Conservation (phyloP, 2,797 vertebrate species). For the Hippoglossus hippoglossus region DNA sequence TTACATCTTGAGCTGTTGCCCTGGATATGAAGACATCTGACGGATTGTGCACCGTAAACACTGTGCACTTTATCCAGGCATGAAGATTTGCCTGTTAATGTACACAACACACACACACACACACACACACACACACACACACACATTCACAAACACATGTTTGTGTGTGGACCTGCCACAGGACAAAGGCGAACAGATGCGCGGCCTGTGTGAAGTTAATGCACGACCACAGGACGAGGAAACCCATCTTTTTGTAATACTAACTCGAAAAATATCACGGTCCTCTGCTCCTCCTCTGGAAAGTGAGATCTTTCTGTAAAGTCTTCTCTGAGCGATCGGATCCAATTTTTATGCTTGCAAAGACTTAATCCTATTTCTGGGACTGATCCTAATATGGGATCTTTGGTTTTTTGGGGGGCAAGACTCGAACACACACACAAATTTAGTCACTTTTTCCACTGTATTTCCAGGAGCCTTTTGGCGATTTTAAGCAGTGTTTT, state of each 20-base stretch:
- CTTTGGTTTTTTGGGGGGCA: conserved; percentile 19
- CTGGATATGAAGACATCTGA: conserved; percentile 27
- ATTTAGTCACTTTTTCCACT: conserved; percentile 64
- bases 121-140: not conserved
- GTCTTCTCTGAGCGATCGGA: conserved; percentile 15
- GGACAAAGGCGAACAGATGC: conserved; percentile 15
- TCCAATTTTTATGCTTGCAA: conserved; percentile 13
- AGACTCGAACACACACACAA: conserved; percentile 17
- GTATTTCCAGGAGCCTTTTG: conserved; percentile 31
- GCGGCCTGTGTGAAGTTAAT: conserved; percentile 14
- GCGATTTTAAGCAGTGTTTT: conserved; percentile 41
- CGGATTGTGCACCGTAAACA: conserved; percentile 22
- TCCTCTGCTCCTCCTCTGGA: conserved; percentile 15
- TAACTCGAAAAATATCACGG: not conserved
- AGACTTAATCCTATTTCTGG: conserved; percentile 31
- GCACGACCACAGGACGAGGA: conserved; percentile 6
- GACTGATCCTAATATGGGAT: conserved; percentile 40
- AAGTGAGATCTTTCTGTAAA: conserved; percentile 13
- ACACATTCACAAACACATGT: not conserved
- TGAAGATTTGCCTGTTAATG: not conserved
- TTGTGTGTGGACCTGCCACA: conserved; percentile 6
- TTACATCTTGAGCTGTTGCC: conserved; percentile 36
- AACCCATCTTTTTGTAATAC: conserved; percentile 40
- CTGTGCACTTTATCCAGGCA: conserved; percentile 10
- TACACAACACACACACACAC: not conserved